These are phyloP conservation scores for Paracyprichromis sp. DNA, from an alignment of 2,113 vertebrate species.

Conservation along the genomic window DNA sequence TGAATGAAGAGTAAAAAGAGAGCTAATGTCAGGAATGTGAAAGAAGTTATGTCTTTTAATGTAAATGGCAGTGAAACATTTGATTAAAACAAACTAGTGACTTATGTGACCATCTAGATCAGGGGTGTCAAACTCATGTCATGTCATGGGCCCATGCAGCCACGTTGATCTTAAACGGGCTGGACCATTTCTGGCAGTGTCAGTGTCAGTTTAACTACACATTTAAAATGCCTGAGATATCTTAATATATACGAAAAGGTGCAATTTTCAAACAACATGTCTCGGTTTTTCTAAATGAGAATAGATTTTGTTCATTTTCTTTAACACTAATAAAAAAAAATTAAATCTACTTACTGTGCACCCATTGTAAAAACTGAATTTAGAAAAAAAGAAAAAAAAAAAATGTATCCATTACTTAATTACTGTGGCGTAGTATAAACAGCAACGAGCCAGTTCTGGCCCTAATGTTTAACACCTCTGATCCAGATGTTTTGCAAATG, in stretches of 20 bases:
- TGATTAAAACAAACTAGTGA: neutral
- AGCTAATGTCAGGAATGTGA: neutral
- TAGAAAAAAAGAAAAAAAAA: neutral
- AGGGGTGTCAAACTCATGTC: neutral
- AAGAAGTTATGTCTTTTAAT: neutral
- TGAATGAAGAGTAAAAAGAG: slow-evolving; percentile 2
- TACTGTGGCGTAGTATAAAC: neutral
- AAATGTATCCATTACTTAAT: neutral
- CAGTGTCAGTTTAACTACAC: neutral
- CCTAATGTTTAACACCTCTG: neutral
- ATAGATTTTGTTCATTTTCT: neutral
- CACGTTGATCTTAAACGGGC: neutral
- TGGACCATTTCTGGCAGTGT: neutral
- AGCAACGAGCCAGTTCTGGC: neutral
- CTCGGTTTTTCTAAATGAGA: neutral
- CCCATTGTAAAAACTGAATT: neutral
- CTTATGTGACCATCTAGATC: neutral
- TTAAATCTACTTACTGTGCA: neutral
- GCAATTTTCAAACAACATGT: neutral
- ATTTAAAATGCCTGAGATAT: neutral
- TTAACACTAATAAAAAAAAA: neutral
- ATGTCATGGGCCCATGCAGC: neutral
- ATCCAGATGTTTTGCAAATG: neutral
- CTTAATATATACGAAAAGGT: neutral
- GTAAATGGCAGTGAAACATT: neutral